Percentiles rank a stretch among this genome's conserved stretches.
These are phyloP conservation scores for Drosophila barbarae DNA, from an alignment of 2,888 invertebrate species.

Conservation along the genomic window DNA sequence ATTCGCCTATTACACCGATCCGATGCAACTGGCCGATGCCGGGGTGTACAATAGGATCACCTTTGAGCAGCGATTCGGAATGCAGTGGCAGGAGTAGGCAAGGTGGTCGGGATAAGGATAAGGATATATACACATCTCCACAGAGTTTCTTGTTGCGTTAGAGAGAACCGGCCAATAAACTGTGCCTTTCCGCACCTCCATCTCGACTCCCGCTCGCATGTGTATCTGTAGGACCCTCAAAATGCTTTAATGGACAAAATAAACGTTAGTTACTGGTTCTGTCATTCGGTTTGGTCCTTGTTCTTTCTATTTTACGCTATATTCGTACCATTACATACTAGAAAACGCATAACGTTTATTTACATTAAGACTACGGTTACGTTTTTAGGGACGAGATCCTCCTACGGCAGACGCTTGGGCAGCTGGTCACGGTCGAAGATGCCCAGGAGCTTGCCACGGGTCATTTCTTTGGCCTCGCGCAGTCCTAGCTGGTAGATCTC, in stretches of 20 bases:
- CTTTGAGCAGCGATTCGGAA: slow-evolving; percentile 69
- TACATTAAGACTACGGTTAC: slow-evolving; percentile 2
- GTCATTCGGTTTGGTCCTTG: not conserved
- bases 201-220: slow-evolving; percentile 8
- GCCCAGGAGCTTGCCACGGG: slow-evolving; percentile 95
- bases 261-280: slow-evolving; percentile 32
- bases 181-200: slow-evolving; percentile 53
- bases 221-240: slow-evolving; percentile 27
- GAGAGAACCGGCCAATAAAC: slow-evolving; percentile 25
- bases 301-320: not conserved
- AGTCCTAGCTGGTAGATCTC: slow-evolving; percentile 95
- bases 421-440: slow-evolving; percentile 82
- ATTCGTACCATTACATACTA: slow-evolving; percentile 8
- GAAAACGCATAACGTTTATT: slow-evolving; percentile 10
- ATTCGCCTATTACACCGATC: slow-evolving; percentile 71
- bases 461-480: slow-evolving; percentile 98
- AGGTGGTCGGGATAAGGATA: not conserved
- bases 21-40: slow-evolving; percentile 70
- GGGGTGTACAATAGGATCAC: slow-evolving; percentile 71
- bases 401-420: slow-evolving; percentile 31
- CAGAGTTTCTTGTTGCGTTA: slow-evolving; percentile 38
- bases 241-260: slow-evolving; percentile 32
- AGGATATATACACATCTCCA: slow-evolving; percentile 2
- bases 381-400: not conserved
- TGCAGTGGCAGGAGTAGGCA: slow-evolving; percentile 72